Conservation (phyloP, 2,113 vertebrate genomes). For the Reinhardtius hippoglossoides region DNA sequence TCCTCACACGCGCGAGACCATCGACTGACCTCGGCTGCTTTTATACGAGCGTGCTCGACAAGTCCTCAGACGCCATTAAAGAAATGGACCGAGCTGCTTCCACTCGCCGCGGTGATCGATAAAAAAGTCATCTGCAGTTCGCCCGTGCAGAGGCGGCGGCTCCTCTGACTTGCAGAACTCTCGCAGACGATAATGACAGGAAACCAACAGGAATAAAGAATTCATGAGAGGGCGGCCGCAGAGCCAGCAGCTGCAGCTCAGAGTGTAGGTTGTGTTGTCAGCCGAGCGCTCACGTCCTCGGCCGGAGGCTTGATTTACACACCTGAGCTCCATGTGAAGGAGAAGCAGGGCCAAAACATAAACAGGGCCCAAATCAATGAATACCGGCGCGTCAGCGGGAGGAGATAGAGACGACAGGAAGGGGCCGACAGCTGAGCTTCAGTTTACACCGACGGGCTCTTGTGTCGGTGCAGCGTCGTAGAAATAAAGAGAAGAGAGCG, state of each 20-base stretch:
- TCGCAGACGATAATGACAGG: slow-evolving; percentile 58
- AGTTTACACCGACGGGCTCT: background rate
- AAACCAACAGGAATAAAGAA: slow-evolving; percentile 72
- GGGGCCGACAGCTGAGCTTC: background rate
- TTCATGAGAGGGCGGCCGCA: slow-evolving; percentile 66
- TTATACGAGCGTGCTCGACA: background rate
- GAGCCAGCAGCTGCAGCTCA: slow-evolving; percentile 16
- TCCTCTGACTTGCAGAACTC: slow-evolving; percentile 32
- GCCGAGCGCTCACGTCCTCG: slow-evolving; percentile 21
- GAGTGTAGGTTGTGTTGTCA: slow-evolving; percentile 43
- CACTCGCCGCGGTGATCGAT: slow-evolving; percentile 63
- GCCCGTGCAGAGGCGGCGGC: slow-evolving; percentile 28
- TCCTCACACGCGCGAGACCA: slow-evolving; percentile 16
- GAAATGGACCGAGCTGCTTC: slow-evolving; percentile 39
- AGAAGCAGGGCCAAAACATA: slow-evolving; percentile 38
- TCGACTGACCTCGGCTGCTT: background rate
- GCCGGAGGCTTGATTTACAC: slow-evolving; percentile 44
- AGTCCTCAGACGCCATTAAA: slow-evolving; percentile 46
- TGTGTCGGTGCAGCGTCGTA: background rate
- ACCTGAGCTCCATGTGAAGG: slow-evolving; percentile 10
- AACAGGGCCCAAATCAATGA: slow-evolving; percentile 50
- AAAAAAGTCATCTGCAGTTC: slow-evolving; percentile 63
- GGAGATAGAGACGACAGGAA: background rate
- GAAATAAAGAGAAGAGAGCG: slow-evolving; percentile 7
- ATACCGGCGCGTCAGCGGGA: background rate